Percentiles rank a stretch among this genome's conserved stretches.
Evolutionary conservation across 2,113 vertebrate species (phyloP).

Genomic region (Galbula dea): DNA sequence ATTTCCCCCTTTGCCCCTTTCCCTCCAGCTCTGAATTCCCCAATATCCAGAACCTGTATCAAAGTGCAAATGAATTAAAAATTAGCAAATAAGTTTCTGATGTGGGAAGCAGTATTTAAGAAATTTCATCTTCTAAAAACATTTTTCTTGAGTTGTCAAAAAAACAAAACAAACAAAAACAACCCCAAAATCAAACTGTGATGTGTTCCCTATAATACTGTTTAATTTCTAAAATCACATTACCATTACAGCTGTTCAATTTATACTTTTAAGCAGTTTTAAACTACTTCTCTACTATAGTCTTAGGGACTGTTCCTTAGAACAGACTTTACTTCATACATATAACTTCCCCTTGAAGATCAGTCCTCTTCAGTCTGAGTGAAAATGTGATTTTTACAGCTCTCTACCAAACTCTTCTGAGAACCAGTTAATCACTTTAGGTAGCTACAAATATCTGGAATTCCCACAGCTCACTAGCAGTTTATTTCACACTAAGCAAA

Average conservation of each 20-base stretch:
- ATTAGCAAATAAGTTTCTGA: neutral
- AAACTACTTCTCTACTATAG: neutral
- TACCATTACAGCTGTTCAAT: neutral
- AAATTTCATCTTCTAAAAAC: neutral
- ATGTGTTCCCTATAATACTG: neutral
- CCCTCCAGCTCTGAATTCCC: neutral
- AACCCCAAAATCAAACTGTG: neutral
- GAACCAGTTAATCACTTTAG: neutral
- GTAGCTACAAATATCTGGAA: neutral
- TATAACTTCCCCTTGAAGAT: neutral
- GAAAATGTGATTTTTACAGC: neutral
- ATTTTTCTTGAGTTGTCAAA: neutral
- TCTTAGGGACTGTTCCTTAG: neutral
- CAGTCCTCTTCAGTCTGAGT: neutral
- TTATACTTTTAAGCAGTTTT: neutral
- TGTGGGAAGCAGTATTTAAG: neutral
- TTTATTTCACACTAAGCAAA: neutral
- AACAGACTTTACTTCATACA: neutral
- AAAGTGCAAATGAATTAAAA: neutral
- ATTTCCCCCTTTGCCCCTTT: neutral
- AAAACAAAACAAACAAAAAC: too few relatives aligned
- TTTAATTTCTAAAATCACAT: neutral
- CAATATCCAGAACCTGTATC: neutral
- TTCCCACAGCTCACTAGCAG: neutral
- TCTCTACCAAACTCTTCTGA: neutral